Evolutionary conservation across 2,113 vertebrate species (phyloP).

Genomic region (Isurus oxyrinchus): DNA sequence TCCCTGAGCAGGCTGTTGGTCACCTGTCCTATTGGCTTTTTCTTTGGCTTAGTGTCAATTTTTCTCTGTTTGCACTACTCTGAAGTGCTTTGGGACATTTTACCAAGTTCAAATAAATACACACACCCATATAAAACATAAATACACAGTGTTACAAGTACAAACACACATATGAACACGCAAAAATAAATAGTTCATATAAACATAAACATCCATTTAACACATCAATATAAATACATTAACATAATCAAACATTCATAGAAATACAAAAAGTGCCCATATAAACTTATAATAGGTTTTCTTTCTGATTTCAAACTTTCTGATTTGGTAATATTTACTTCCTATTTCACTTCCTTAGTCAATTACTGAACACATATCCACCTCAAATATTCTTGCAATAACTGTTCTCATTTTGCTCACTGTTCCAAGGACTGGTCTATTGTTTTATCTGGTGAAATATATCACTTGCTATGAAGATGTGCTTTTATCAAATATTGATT

Average conservation of each 20-base stretch:
- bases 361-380: not conserved
- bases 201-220: not conserved
- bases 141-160: not conserved
- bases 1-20: not conserved
- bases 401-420: not conserved
- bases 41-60: not conserved
- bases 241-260: not conserved
- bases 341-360: not conserved
- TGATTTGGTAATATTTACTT: not conserved
- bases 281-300: not conserved
- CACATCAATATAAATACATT: not conserved
- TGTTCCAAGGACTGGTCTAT: not conserved
- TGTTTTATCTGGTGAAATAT: not conserved
- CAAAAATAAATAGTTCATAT: not conserved
- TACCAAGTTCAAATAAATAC: not conserved
- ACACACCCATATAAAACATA: not conserved
- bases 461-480: not conserved
- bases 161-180: not conserved
- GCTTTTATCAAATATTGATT: too few relatives aligned
- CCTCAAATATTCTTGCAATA: not conserved
- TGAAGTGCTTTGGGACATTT: not conserved
- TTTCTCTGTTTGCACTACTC: not conserved
- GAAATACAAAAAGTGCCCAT: not conserved
- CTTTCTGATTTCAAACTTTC: not conserved
- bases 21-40: not conserved